phyloP scores from a whole-genome alignment of 2,888 invertebrate genomes.

The Zaprionus obscuricornis region DNA sequence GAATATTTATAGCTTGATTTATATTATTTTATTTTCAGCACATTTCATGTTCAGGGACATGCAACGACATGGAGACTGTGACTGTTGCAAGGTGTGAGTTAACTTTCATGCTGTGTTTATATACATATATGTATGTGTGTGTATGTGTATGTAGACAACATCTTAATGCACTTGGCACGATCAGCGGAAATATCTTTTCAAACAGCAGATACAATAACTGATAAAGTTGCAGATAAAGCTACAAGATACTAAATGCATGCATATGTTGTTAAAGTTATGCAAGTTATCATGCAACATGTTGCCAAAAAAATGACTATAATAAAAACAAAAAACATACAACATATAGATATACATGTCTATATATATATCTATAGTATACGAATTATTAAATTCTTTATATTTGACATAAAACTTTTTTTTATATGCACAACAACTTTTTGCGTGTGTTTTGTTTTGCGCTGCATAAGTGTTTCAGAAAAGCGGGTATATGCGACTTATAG shows the following conservation, averaged over 20 bases:
- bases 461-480: neutral
- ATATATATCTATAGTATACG: slow-evolving; percentile 20
- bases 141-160: neutral
- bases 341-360: too few species aligned
- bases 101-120: slow-evolving; percentile 10
- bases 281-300: slow-evolving; percentile 57
- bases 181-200: too few species aligned
- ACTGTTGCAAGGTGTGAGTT: neutral
- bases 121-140: slow-evolving; percentile 4
- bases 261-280: slow-evolving; percentile 10
- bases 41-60: slow-evolving; percentile 21
- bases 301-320: slow-evolving; percentile 29
- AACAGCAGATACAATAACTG: slow-evolving; percentile 2
- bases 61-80: neutral
- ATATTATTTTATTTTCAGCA: slow-evolving; percentile 43
- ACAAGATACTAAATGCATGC: slow-evolving; percentile 1
- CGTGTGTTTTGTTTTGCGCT: slow-evolving; percentile 24
- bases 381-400: slow-evolving; percentile 47
- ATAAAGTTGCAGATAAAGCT: slow-evolving; percentile 3
- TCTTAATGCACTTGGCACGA: too few species aligned
- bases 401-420: slow-evolving; percentile 35
- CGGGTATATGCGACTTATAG: too few species aligned
- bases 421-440: slow-evolving; percentile 19
- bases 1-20: slow-evolving; percentile 68
- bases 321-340: neutral